These are phyloP conservation scores for Ciona savignyi DNA, from an alignment of 23 tunicate genomes.

Conservation along the genomic window DNA sequence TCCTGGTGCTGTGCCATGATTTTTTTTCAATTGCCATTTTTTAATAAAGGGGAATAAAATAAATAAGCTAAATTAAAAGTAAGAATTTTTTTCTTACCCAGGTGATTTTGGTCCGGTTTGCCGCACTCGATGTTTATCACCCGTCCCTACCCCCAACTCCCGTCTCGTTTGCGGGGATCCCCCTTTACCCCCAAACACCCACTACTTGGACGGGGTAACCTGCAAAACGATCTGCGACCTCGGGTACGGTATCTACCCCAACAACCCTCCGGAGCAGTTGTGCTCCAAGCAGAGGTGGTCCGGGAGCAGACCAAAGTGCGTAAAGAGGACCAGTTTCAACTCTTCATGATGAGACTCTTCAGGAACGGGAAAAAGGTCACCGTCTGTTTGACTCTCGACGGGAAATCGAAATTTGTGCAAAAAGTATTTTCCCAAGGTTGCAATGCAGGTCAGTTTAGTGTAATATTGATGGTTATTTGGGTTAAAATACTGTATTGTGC, in stretches of 20 bases:
- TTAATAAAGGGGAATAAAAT: too few species aligned
- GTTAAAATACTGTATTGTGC: too few species aligned
- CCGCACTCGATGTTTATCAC: constrained; percentile 14
- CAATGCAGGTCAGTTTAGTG: too few species aligned
- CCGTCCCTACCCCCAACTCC: constrained; percentile 8
- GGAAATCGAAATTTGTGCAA: neutral
- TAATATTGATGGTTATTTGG: too few species aligned
- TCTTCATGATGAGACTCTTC: constrained; percentile 8
- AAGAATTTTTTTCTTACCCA: neutral
- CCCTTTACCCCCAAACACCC: neutral
- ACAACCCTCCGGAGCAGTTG: neutral
- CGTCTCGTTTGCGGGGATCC: neutral
- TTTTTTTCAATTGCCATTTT: too few species aligned
- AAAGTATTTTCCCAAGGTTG: neutral
- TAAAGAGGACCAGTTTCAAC: constrained; percentile 24
- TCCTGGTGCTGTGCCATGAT: too few species aligned
- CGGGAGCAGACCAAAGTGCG: constrained; percentile 19
- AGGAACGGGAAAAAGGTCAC: neutral
- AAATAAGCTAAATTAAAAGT: too few species aligned
- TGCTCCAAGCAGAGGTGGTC: constrained; percentile 14
- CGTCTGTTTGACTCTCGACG: constrained; percentile 7
- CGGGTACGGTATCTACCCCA: constrained; percentile 5
- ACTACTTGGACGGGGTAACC: neutral
- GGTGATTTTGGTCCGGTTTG: constrained; percentile 16
- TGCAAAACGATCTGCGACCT: constrained; percentile 14